These are phyloP conservation scores for Muschampia plurimacula DNA, from an alignment of 2,888 invertebrate genomes.

Conservation along the genomic window DNA sequence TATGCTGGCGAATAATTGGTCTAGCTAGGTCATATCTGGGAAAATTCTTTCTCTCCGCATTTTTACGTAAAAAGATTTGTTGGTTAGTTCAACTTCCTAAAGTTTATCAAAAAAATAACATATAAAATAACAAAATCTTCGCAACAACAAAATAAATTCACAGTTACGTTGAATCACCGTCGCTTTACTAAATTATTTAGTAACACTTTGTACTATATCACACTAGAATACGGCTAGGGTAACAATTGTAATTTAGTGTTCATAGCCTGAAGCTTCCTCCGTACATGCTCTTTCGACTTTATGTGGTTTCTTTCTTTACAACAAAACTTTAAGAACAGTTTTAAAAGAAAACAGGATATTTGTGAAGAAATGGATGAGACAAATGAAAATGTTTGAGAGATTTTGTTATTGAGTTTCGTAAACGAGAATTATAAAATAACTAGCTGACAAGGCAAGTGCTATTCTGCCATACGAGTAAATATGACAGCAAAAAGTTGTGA, in stretches of 20 bases:
- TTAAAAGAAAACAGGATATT: not conserved
- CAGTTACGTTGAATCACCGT: not conserved
- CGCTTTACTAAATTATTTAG: not conserved
- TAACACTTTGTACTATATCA: not conserved
- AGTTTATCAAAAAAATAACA: not conserved
- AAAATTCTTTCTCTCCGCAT: too few species aligned
- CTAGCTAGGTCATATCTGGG: too few species aligned
- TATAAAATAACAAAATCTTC: not conserved
- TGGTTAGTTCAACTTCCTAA: too few species aligned
- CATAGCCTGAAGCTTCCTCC: conserved; percentile 11
- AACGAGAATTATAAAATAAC: too few species aligned
- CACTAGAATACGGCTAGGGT: not conserved
- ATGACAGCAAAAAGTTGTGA: too few species aligned
- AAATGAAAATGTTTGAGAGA: too few species aligned
- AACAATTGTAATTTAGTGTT: conserved; percentile 22
- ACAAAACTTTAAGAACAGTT: not conserved
- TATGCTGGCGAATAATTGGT: too few species aligned
- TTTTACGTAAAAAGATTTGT: too few species aligned
- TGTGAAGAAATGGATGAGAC: not conserved
- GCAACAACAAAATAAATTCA: not conserved
- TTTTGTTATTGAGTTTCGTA: too few species aligned
- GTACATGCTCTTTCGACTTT: conserved; percentile 9
- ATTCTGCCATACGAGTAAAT: too few species aligned
- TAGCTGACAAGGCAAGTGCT: too few species aligned
- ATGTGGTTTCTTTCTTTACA: not conserved